Conservation (phyloP, 2,888 invertebrate species). For the Parelbella ahira region DNA sequence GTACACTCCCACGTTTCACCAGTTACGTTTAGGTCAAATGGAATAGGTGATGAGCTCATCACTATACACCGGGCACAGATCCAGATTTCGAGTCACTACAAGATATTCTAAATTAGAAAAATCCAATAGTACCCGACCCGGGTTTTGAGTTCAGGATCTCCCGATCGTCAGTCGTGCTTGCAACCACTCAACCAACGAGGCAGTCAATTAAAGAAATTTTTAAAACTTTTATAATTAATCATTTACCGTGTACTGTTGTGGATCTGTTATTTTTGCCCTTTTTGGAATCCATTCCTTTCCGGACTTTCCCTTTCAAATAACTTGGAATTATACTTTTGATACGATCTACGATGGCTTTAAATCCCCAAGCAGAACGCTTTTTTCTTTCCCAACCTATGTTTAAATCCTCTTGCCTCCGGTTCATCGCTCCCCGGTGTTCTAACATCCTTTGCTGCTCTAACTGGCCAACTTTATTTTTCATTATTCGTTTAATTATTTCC, state of each 20-base stretch:
- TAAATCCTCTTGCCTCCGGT: slow-evolving; percentile 51
- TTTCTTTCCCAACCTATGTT: slow-evolving; percentile 36
- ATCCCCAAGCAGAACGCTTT: slow-evolving; percentile 41
- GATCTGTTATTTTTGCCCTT: slow-evolving; percentile 9
- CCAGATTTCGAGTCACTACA: no score
- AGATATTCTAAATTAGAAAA: no score
- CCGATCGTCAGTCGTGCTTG: no score
- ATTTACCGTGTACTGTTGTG: slow-evolving; percentile 2
- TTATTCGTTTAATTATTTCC: slow-evolving; percentile 44
- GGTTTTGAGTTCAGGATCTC: no score
- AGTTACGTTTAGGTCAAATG: no score
- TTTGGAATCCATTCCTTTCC: slow-evolving; percentile 38
- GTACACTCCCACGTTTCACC: no score
- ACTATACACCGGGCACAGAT: no score
- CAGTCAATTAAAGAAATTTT: no score
- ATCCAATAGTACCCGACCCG: no score
- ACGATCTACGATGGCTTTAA: slow-evolving; percentile 35
- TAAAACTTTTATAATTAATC: no score
- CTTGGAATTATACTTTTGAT: slow-evolving; percentile 58
- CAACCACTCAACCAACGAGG: no score
- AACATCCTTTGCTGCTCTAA: slow-evolving; percentile 39
- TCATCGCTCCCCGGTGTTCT: slow-evolving; percentile 48
- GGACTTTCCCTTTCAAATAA: slow-evolving; percentile 52
- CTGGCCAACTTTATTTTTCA: slow-evolving; percentile 43
- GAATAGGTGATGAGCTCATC: no score